Percentiles rank a stretch among this genome's conserved stretches.
These are phyloP conservation scores for Apamea crenata DNA, from an alignment of 2,888 invertebrate species.

Conservation along the genomic window DNA sequence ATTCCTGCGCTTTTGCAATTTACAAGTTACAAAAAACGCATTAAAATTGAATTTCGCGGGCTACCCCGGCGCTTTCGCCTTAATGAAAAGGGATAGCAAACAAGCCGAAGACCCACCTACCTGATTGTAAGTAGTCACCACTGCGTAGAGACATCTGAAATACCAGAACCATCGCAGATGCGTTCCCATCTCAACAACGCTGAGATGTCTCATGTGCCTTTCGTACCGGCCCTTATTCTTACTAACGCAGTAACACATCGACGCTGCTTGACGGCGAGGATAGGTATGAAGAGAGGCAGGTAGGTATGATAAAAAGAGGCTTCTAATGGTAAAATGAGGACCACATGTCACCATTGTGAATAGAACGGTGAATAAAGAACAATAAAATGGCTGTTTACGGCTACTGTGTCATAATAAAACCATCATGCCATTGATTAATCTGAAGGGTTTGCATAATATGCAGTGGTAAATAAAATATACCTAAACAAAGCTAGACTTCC, in stretches of 20 bases:
- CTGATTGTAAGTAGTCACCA: constrained; percentile 3
- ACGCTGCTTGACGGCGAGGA: neutral
- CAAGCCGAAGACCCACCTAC: neutral
- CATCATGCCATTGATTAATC: constrained; percentile 7
- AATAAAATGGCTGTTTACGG: neutral
- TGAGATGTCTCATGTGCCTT: neutral
- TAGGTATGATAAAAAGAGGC: neutral
- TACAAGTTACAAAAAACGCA: too few relatives aligned
- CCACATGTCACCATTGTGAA: neutral
- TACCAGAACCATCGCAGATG: neutral
- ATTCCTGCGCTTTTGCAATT: too few relatives aligned
- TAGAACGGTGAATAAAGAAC: neutral
- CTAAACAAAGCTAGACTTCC: neutral
- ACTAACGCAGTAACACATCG: neutral
- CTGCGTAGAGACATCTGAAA: neutral
- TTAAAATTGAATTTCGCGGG: neutral
- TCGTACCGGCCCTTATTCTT: neutral
- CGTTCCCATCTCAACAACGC: neutral
- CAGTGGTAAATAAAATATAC: neutral
- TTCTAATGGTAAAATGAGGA: neutral
- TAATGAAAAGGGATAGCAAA: neutral
- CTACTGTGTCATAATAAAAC: constrained; percentile 1
- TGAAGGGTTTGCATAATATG: neutral
- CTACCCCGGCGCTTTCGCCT: too few relatives aligned
- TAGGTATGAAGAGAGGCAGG: neutral